Evolutionary conservation across 2,113 vertebrate genomes (phyloP), one percentile per base, ranked within the genome.

Genomic region (Erinaceus europaeus): DNA sequence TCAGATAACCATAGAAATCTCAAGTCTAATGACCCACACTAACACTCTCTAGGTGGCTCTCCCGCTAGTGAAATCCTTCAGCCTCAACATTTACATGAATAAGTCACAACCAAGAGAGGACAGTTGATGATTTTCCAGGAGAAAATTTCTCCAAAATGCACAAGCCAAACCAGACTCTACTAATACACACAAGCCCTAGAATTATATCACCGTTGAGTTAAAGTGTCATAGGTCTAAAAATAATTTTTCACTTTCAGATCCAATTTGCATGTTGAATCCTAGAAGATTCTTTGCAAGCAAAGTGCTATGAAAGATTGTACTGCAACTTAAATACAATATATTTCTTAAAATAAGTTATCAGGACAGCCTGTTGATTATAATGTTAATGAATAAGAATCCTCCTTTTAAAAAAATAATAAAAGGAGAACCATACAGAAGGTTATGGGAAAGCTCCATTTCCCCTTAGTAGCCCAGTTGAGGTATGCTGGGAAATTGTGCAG

Each of bases 181-280:
- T 67, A 88, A 81, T 81, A 90, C 50, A 52, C 21, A 36, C 57
- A 88, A 87, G 29, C 42, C 48, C 32, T 61, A 2, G 67, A 84
- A 44, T 21, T 14, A n/a, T 73, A 46, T 74, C 55, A 77, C 72
- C 77, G 72, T 90, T 71, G 88, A 78, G 59, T 69, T 67, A 55
- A 88, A 88, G 90, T 81, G 25, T 15, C 29, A 6, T 57, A 84
- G 77, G 55, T 84, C 80, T 94, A 92, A 93, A 95, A 93, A 90
- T 89, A 91, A 57, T 57, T 88, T 91, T 92, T 91, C 72, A 83
- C n/a, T n/a, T 93, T 84, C 52, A 95, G 67, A 68, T 69, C 11
- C 78, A 88, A 93, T 93, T 88, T 94, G 93, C 86, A 92, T 93
- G 91, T 91, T 86, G 73, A 92, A 86, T 88, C 44, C 67, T 77